These are phyloP conservation scores for Uloborus plumipes DNA, from an alignment of 2,888 invertebrate genomes.

Conservation along the genomic window DNA sequence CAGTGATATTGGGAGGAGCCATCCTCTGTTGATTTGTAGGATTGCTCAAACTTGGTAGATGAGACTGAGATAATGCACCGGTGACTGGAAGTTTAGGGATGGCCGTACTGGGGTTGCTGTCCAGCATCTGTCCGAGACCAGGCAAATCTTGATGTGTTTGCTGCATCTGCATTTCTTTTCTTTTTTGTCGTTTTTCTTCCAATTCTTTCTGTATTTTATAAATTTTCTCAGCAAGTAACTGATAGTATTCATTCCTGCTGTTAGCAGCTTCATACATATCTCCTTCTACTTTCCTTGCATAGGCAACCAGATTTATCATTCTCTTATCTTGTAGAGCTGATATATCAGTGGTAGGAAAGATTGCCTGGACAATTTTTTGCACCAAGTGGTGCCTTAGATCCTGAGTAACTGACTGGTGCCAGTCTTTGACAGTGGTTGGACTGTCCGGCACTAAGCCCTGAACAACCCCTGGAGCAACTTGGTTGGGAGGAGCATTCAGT, in stretches of 20 bases:
- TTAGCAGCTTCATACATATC: slow-evolving; percentile 99
- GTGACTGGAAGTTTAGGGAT: slow-evolving; percentile 24
- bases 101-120: slow-evolving; percentile 1
- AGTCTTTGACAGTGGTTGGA: slow-evolving; percentile 79
- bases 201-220: slow-evolving; percentile 99
- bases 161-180: slow-evolving; percentile 78
- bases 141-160: slow-evolving; percentile 56
- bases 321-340: slow-evolving; percentile 95
- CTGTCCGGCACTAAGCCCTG: slow-evolving; percentile 49
- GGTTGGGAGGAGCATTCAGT: slow-evolving; percentile 36
- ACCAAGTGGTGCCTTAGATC: slow-evolving; percentile 99
- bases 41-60: slow-evolving; percentile 39
- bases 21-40: slow-evolving; percentile 61
- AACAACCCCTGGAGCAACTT: slow-evolving; percentile 48
- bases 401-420: slow-evolving; percentile 96
- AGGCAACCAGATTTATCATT: slow-evolving; percentile 97
- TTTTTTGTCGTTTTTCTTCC: slow-evolving; percentile 91
- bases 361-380: slow-evolving; percentile 98
- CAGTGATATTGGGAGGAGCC: slow-evolving; percentile 63
- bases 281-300: slow-evolving; percentile 98
- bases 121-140: slow-evolving; percentile 36
- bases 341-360: slow-evolving; percentile 98
- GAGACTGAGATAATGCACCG: slow-evolving; percentile 55
- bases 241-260: slow-evolving; percentile 97
- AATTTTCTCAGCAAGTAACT: slow-evolving; percentile 97